Percentiles rank a stretch among this genome's conserved stretches.
phyloP scores from a whole-genome alignment of 2,113 vertebrate genomes.

The Sakesphorus luctuosus region DNA sequence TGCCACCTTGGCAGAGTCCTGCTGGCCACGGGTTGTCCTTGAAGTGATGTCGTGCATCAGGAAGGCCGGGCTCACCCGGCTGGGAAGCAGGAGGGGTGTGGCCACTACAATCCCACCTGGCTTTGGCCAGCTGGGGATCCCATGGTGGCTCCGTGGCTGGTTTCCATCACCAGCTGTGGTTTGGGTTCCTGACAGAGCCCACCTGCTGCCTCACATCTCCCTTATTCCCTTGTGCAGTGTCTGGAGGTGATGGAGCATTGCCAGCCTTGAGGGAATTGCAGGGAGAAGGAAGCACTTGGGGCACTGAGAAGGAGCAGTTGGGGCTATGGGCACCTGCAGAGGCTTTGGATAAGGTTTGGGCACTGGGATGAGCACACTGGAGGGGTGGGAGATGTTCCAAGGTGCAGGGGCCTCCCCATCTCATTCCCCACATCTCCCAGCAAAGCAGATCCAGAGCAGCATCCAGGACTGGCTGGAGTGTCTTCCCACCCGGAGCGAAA shows the following conservation, averaged over 20 bases:
- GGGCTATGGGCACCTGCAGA: neutral
- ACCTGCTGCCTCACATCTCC: neutral
- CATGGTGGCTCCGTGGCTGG: rapidly evolving
- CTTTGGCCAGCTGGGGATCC: neutral
- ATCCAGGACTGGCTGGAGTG: neutral
- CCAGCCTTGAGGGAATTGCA: neutral
- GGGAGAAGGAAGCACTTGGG: neutral
- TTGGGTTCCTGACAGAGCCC: neutral
- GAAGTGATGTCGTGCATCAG: rapidly evolving
- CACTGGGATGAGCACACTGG: rapidly evolving
- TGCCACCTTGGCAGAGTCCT: rapidly evolving
- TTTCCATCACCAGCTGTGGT: neutral
- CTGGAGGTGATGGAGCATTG: neutral
- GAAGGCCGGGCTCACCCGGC: rapidly evolving
- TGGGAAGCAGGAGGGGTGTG: neutral
- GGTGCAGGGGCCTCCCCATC: too few species aligned
- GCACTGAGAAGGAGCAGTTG: neutral
- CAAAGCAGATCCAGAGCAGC: neutral
- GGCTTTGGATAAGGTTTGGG: neutral
- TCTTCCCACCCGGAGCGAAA: neutral
- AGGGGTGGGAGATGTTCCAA: neutral
- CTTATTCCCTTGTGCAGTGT: rapidly evolving
- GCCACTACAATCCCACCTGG: rapidly evolving
- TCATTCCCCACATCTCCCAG: neutral
- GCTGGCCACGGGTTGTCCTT: neutral